Percentiles rank a stretch among this genome's conserved stretches.
phyloP scores from a whole-genome alignment of 1,140 invertebrate species.

The Leptonema lineaticorne region DNA sequence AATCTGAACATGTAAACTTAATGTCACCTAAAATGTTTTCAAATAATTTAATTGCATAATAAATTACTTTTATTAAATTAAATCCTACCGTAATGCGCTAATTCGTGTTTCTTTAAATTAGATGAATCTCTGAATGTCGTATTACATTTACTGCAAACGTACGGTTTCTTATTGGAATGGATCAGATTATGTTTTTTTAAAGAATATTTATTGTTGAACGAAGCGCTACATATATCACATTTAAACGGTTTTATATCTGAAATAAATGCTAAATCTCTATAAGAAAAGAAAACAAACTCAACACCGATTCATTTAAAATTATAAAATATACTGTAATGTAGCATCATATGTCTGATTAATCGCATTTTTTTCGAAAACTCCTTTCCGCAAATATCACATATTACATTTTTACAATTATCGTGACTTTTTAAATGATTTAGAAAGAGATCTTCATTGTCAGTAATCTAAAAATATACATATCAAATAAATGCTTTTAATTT shows the following conservation, averaged over 20 bases:
- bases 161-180: not conserved
- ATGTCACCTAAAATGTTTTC: not conserved
- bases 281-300: no score
- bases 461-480: no score
- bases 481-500: no score
- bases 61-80: not conserved
- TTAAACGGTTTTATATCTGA: not conserved
- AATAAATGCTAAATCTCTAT: no score
- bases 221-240: not conserved
- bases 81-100: not conserved
- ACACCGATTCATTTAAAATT: no score
- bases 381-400: not conserved
- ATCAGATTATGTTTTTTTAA: slow-evolving; percentile 9
- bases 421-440: no score
- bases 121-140: slow-evolving; percentile 1
- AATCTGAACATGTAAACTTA: not conserved
- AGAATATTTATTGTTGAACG: not conserved
- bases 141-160: not conserved
- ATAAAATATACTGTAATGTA: not conserved
- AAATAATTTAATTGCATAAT: not conserved
- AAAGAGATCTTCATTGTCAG: no score
- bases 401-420: not conserved
- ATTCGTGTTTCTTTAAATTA: not conserved
- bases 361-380: not conserved
- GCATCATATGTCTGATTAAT: not conserved